Conservation (phyloP, 2,113 vertebrate species). For the Lipotes vexillifer region DNA sequence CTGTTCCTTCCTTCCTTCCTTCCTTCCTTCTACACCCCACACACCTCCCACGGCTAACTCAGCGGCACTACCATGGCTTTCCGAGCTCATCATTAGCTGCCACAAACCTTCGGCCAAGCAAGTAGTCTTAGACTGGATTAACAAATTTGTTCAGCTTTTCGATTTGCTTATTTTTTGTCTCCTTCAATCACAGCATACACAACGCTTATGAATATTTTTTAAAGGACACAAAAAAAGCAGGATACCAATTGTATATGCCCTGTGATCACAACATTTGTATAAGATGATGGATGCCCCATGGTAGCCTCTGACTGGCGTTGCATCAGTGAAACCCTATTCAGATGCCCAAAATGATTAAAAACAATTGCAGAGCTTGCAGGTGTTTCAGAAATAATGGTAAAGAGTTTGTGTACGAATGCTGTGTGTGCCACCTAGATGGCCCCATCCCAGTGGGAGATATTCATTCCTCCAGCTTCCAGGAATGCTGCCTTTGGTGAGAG, state of each 20-base stretch:
- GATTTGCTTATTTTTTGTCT: not conserved
- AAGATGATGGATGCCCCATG: not conserved
- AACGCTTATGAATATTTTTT: not conserved
- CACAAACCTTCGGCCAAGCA: not conserved
- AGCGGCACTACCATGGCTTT: not conserved
- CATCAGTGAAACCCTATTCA: not conserved
- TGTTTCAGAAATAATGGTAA: not conserved
- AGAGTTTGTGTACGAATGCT: not conserved
- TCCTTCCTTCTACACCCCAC: not conserved
- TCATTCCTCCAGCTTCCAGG: not conserved
- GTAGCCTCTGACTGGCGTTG: not conserved
- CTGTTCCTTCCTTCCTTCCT: conserved; percentile 25
- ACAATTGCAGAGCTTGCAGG: not conserved
- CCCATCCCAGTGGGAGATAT: not conserved
- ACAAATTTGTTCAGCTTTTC: not conserved
- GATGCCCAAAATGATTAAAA: not conserved
- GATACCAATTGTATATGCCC: not conserved
- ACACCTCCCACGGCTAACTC: conserved; percentile 6
- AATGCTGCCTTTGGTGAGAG: not conserved
- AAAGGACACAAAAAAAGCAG: not conserved
- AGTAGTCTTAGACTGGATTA: not conserved
- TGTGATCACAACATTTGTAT: not conserved
- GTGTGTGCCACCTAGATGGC: not conserved
- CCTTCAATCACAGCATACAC: not conserved
- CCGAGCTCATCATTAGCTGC: conserved; percentile 28